Evolutionary conservation across 53 echinoderm and acorn worm genomes (phyloP).

Genomic region (Actinopyga echinites): DNA sequence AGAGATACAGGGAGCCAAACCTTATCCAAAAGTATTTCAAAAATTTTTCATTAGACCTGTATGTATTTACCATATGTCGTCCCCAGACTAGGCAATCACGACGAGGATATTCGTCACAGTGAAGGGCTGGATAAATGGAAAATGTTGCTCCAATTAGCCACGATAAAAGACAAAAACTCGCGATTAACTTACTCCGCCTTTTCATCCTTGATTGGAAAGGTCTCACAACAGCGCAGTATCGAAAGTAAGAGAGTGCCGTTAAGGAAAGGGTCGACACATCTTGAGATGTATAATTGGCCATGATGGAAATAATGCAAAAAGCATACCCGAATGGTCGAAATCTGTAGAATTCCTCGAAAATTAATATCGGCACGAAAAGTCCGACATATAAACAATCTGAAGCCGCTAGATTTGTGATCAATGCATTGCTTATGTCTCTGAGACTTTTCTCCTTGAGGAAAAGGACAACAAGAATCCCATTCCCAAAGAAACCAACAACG

Average conservation of each 20-base stretch:
- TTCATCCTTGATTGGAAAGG: conserved; percentile 1
- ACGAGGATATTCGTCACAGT: no score
- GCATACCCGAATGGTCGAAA: not conserved
- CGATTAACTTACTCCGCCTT: no score
- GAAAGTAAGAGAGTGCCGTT: conserved; percentile 1
- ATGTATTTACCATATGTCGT: no score
- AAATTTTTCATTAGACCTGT: no score
- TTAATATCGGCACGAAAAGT: not conserved
- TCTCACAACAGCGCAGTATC: not conserved
- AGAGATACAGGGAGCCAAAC: no score
- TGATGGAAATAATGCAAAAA: not conserved
- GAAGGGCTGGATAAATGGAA: no score
- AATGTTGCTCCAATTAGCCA: no score
- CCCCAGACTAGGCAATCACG: no score
- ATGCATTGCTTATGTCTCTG: not conserved
- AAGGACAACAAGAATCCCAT: not conserved
- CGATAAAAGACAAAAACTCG: no score
- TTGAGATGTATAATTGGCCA: conserved; percentile 8
- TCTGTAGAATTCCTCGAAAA: not conserved
- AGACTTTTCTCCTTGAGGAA: not conserved
- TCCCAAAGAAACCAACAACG: not conserved
- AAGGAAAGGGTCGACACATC: conserved; percentile 8
- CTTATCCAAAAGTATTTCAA: no score
- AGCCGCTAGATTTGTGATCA: not conserved
- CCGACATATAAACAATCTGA: not conserved